Percentiles rank a stretch among this genome's conserved stretches.
phyloP scores from a whole-genome alignment of 1,140 invertebrate genomes.

The Drosophila sp. region DNA sequence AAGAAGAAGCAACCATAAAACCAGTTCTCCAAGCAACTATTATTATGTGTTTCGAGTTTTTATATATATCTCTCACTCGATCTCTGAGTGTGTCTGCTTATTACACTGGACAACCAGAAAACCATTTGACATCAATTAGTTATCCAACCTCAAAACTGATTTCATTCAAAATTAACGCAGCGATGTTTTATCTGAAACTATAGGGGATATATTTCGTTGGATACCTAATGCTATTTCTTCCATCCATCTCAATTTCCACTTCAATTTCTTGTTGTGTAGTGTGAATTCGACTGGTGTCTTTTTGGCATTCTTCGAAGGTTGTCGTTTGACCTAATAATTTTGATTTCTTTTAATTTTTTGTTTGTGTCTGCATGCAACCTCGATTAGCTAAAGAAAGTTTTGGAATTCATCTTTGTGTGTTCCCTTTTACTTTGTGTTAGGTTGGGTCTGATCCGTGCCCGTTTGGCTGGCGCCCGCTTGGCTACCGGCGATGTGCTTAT shows the following conservation, averaged over 20 bases:
- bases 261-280: conserved; percentile 39
- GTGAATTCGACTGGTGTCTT: conserved; percentile 32
- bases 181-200: too few species aligned
- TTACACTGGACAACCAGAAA: conserved; percentile 39
- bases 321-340: conserved; percentile 72
- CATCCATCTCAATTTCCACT: background rate
- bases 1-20: conserved; percentile 57
- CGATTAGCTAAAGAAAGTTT: conserved; percentile 71
- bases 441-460: conserved; percentile 92
- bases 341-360: conserved; percentile 34
- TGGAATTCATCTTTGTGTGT: background rate
- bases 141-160: too few species aligned
- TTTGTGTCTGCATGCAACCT: conserved; percentile 24
- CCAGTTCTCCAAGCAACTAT: conserved; percentile 74
- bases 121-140: background rate
- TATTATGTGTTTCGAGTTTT: conserved; percentile 51
- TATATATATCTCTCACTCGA: conserved; percentile 29
- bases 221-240: background rate
- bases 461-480: conserved; percentile 90
- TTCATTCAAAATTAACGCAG: too few species aligned
- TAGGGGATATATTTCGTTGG: too few species aligned
- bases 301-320: conserved; percentile 54
- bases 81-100: conserved; percentile 30
- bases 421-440: conserved; percentile 67
- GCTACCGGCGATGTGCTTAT: conserved; percentile 93